These are phyloP conservation scores for Hypocryptadius cinnamomeus DNA, from an alignment of 2,113 vertebrate species.

Conservation along the genomic window DNA sequence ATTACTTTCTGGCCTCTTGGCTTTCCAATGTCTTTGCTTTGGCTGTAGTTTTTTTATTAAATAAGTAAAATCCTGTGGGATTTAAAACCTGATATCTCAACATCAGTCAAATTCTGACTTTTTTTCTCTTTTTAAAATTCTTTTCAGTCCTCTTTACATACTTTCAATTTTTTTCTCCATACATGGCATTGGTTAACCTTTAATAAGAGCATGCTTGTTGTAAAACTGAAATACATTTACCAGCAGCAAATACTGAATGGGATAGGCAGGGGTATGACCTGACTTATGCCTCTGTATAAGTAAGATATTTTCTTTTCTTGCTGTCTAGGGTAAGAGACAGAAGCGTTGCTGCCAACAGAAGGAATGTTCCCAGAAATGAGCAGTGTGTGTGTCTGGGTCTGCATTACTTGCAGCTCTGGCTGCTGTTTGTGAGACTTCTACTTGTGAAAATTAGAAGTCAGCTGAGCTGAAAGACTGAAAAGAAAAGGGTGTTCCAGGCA, in stretches of 20 bases:
- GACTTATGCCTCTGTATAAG: not conserved
- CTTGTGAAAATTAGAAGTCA: not conserved
- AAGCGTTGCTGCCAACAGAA: not conserved
- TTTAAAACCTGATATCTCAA: not conserved
- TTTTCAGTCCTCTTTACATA: not conserved
- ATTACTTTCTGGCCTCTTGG: not conserved
- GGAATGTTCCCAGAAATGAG: not conserved
- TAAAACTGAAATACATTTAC: not conserved
- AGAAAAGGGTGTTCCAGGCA: not conserved
- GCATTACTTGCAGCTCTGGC: not conserved
- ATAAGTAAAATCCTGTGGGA: not conserved
- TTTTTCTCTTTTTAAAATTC: not conserved
- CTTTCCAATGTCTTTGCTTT: not conserved
- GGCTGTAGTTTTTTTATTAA: not conserved
- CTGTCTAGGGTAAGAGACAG: not conserved
- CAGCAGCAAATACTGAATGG: not conserved
- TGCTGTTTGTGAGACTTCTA: not conserved
- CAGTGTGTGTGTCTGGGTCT: not conserved
- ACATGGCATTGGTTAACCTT: not conserved
- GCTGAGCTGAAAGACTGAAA: not conserved
- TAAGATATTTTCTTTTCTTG: not conserved
- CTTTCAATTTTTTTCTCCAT: not conserved
- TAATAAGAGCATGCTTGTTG: not conserved
- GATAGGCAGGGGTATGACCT: not conserved
- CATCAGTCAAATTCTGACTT: not conserved